These are phyloP conservation scores for Coptotermes formosanus DNA, from an alignment of 1,140 invertebrate genomes.

Conservation along the genomic window DNA sequence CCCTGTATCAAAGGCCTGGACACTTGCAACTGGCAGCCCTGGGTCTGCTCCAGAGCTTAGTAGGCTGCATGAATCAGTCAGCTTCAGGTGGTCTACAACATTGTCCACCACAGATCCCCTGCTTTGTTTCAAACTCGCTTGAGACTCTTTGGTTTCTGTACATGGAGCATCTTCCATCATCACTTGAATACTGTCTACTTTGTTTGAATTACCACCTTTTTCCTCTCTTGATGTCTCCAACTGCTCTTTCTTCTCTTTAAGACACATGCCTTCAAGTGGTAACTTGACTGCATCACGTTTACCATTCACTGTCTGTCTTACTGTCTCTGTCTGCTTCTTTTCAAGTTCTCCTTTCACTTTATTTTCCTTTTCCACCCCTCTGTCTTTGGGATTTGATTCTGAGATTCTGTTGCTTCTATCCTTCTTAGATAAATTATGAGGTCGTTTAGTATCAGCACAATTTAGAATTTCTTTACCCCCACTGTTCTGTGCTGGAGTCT, in stretches of 20 bases:
- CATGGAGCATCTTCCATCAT: background rate
- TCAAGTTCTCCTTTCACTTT: background rate
- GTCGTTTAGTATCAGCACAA: background rate
- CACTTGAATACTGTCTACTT: background rate
- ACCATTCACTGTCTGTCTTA: background rate
- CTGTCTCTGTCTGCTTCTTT: background rate
- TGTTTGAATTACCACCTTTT: background rate
- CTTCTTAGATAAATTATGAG: background rate
- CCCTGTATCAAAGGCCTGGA: background rate
- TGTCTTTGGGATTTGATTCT: background rate
- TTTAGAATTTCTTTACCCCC: background rate
- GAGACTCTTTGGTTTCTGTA: constrained; percentile 7
- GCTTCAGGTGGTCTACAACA: background rate
- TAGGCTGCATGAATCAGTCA: background rate
- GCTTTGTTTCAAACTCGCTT: background rate
- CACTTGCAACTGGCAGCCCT: background rate
- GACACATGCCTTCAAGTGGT: background rate
- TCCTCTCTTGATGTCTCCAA: background rate
- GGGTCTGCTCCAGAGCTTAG: background rate
- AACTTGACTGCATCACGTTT: background rate
- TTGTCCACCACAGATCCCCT: background rate
- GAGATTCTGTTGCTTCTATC: background rate
- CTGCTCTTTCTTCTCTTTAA: background rate
- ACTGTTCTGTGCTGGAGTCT: background rate
- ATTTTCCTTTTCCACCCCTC: background rate